These are phyloP conservation scores for Gymnarchus niloticus DNA, from an alignment of 2,113 vertebrate genomes.

Conservation along the genomic window DNA sequence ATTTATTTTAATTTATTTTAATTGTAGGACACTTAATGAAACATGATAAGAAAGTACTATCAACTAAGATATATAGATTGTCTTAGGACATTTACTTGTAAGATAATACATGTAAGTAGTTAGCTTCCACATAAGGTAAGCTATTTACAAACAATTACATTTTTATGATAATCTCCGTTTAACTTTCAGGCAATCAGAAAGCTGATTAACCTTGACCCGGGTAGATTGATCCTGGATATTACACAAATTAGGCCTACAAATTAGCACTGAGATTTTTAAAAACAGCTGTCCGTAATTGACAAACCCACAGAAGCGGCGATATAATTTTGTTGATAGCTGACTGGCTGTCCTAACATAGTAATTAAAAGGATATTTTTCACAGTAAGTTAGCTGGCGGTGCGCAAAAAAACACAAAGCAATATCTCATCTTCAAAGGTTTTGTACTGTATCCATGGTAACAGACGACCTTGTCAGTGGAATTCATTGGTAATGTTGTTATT, in stretches of 20 bases:
- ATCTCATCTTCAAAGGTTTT: conserved; percentile 1
- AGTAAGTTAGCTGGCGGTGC: neutral
- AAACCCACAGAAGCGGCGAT: neutral
- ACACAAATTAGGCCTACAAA: conserved; percentile 3
- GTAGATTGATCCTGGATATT: neutral
- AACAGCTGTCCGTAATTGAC: neutral
- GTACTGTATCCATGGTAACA: neutral
- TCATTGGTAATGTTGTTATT: neutral
- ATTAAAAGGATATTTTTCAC: neutral
- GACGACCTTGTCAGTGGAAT: neutral
- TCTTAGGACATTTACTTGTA: neutral
- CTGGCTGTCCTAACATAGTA: neutral
- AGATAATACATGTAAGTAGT: neutral
- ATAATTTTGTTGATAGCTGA: neutral
- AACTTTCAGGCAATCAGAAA: conserved; percentile 12
- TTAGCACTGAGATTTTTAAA: neutral
- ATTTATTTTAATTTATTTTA: neutral
- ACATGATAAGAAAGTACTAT: neutral
- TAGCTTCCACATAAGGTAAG: neutral
- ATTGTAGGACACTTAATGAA: neutral
- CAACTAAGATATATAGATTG: neutral
- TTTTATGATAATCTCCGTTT: neutral
- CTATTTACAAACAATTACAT: neutral
- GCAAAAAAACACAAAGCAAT: neutral
- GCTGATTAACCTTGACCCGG: neutral